phyloP scores from a whole-genome alignment of 2,113 vertebrate species.

The Garra rufa region DNA sequence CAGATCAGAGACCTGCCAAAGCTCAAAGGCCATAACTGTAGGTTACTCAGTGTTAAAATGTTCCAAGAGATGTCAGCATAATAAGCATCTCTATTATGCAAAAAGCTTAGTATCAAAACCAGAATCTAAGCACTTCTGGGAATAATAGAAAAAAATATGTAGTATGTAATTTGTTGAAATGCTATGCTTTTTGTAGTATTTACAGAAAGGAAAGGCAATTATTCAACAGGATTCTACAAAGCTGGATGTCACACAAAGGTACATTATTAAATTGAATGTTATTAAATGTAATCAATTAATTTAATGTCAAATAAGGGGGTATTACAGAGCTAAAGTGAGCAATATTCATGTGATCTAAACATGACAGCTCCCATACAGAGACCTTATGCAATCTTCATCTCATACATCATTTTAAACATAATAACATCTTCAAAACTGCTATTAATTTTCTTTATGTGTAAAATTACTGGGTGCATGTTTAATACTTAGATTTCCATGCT shows the following conservation, averaged over 20 bases:
- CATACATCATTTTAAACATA: background rate
- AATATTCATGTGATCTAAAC: background rate
- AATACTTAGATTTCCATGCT: background rate
- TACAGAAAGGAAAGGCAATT: background rate
- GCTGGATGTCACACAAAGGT: background rate
- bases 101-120: background rate
- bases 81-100: background rate
- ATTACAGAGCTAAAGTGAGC: background rate
- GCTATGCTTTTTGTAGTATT: background rate
- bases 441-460: background rate
- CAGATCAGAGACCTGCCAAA: background rate
- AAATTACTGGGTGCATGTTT: background rate
- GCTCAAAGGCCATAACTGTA: constrained; percentile 15
- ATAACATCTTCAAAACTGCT: background rate
- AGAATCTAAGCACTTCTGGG: background rate
- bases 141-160: background rate
- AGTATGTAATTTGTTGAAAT: background rate
- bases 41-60: background rate
- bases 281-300: background rate
- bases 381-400: background rate
- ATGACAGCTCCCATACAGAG: background rate
- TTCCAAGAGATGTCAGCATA: background rate
- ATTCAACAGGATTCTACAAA: background rate
- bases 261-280: too few relatives aligned
- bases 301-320: background rate